Conservation (phyloP, 2,113 vertebrate genomes). For the Herpailurus yagouaroundi region DNA sequence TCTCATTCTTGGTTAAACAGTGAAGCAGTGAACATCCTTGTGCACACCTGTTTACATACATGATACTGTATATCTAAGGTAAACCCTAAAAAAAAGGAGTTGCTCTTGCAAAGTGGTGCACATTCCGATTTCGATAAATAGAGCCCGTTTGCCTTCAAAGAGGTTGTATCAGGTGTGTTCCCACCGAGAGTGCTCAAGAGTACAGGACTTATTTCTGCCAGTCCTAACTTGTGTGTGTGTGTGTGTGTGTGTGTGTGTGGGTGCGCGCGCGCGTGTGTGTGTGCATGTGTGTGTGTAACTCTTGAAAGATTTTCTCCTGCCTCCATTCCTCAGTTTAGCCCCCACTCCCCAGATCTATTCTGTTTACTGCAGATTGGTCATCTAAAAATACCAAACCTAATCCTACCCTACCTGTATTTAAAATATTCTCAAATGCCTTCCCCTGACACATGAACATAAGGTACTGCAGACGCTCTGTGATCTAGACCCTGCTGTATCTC, state of each 20-base stretch:
- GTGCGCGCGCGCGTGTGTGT: no score
- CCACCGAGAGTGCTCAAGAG: not conserved
- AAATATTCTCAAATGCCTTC: not conserved
- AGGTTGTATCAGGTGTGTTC: accelerated
- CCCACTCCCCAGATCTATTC: not conserved
- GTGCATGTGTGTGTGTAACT: not conserved
- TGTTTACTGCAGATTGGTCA: not conserved
- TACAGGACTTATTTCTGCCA: not conserved
- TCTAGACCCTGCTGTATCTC: not conserved
- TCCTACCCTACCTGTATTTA: not conserved
- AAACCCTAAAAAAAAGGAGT: no score
- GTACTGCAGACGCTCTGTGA: not conserved
- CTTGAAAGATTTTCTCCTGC: not conserved
- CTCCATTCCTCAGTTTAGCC: not conserved
- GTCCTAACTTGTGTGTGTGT: not conserved
- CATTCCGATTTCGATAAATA: not conserved
- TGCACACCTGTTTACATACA: accelerated
- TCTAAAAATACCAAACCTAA: not conserved
- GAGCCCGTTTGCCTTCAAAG: not conserved
- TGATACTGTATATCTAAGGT: not conserved
- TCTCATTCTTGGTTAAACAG: not conserved
- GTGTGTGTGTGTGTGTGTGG: not conserved
- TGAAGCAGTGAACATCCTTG: not conserved
- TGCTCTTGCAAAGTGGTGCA: not conserved
- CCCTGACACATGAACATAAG: accelerated